phyloP scores from a whole-genome alignment of 2,888 invertebrate species.

The Sminthurides aquaticus region DNA sequence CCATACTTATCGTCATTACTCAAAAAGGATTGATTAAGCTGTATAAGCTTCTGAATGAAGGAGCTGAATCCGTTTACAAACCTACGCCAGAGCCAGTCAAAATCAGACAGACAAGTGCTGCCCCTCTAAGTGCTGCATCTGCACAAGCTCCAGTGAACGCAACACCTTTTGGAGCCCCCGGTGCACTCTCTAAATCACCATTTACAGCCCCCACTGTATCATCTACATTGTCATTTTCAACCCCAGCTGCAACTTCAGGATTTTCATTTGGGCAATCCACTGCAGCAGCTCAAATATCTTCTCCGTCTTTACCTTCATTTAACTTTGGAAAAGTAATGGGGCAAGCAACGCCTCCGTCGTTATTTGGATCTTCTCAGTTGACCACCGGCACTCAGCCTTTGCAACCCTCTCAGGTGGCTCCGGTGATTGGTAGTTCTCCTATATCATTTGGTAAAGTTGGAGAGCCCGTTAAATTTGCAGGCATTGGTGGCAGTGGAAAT shows the following conservation, averaged over 20 bases:
- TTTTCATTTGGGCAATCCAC: not conserved
- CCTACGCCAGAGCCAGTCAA: slow-evolving; percentile 4
- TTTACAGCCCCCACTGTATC: too few species aligned
- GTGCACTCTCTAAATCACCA: too few species aligned
- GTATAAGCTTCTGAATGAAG: slow-evolving; percentile 9
- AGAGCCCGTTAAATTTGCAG: too few species aligned
- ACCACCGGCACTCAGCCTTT: not conserved
- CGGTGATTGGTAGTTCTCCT: not conserved
- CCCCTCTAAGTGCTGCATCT: not conserved
- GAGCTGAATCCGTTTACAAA: slow-evolving; percentile 4
- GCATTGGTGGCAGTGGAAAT: too few species aligned
- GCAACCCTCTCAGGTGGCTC: not conserved
- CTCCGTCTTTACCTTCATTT: not conserved
- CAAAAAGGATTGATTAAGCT: slow-evolving; percentile 13
- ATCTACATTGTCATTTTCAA: too few species aligned
- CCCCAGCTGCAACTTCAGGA: too few species aligned
- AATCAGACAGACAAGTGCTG: not conserved
- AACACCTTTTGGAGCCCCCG: too few species aligned
- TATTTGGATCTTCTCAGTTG: not conserved
- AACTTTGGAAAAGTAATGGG: not conserved
- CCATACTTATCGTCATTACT: slow-evolving; percentile 7
- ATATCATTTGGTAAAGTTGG: too few species aligned
- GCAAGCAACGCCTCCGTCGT: not conserved
- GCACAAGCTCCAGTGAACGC: not conserved
- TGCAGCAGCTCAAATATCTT: not conserved